phyloP scores from a whole-genome alignment of 2,113 vertebrate species.

The Halcyon malimbica region DNA sequence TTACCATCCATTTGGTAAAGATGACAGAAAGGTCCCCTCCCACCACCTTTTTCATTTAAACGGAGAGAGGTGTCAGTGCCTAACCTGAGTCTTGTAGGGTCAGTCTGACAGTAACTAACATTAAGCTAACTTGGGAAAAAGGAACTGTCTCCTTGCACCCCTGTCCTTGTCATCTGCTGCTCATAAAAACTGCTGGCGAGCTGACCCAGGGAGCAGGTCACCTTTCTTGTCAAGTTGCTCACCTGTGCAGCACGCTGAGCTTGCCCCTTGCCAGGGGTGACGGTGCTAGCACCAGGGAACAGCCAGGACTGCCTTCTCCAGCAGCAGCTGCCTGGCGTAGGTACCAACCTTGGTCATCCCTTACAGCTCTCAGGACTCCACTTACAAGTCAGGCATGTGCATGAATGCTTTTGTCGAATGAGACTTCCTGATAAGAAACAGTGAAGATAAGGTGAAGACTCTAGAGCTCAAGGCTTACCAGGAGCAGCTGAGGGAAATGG shows the following conservation, averaged over 20 bases:
- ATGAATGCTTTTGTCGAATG: neutral
- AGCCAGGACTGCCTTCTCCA: neutral
- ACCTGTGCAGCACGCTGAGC: rapidly evolving
- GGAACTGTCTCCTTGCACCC: neutral
- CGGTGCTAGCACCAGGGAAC: too few species aligned
- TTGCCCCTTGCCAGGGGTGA: rapidly evolving
- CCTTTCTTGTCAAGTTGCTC: neutral
- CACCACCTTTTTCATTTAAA: neutral
- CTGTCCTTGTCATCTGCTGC: neutral
- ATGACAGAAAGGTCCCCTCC: neutral
- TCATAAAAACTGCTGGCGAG: rapidly evolving
- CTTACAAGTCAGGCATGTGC: rapidly evolving
- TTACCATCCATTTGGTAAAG: neutral
- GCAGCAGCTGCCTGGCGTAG: neutral
- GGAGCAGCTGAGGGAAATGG: too few species aligned
- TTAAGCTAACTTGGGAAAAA: neutral
- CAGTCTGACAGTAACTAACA: neutral
- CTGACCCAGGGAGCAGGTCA: neutral
- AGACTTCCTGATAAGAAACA: neutral
- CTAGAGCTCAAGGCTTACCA: neutral
- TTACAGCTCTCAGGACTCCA: neutral
- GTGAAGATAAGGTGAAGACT: too few species aligned
- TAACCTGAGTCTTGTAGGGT: neutral
- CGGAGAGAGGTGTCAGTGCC: neutral
- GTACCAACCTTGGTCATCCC: neutral